A percentile compares a stretch with the other conserved stretches of the same genome.
phyloP scores from a whole-genome alignment of 2,113 vertebrate genomes.

The Echinops telfairi region DNA sequence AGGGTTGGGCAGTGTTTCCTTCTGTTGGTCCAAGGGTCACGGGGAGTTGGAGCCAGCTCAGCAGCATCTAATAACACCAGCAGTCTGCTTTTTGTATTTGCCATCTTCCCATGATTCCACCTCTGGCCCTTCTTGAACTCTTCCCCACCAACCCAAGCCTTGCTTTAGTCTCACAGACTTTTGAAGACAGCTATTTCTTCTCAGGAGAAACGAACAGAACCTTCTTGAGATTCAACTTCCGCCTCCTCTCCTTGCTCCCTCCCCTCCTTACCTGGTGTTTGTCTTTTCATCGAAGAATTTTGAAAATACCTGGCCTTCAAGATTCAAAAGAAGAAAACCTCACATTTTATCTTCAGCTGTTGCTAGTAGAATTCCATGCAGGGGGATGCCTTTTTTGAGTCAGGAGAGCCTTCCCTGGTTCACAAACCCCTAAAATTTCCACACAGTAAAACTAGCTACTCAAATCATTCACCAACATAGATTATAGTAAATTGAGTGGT shows the following conservation, averaged over 20 bases:
- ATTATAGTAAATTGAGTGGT: not conserved
- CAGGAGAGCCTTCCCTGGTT: not conserved
- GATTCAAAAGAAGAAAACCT: slow-evolving; percentile 26
- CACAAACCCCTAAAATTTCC: not conserved
- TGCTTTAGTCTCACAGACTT: not conserved
- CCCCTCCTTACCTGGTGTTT: not conserved
- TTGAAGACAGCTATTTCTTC: not conserved
- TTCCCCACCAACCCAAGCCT: not conserved
- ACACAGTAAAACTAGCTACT: not conserved
- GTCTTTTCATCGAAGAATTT: slow-evolving; percentile 38
- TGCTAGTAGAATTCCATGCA: not conserved
- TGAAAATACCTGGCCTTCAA: slow-evolving; percentile 20
- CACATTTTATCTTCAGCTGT: not conserved
- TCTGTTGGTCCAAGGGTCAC: too few species aligned
- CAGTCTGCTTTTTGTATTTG: not conserved
- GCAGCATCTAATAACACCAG: too few species aligned
- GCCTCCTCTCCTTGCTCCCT: not conserved
- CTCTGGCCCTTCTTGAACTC: not conserved
- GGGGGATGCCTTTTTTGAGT: not conserved
- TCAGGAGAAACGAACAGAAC: not conserved
- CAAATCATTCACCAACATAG: not conserved
- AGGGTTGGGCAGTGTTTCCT: too few species aligned
- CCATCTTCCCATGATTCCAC: fast-evolving
- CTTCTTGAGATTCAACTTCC: not conserved
- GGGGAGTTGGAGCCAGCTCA: too few species aligned